phyloP scores from a whole-genome alignment of 2,113 vertebrate species.

The Shinisaurus crocodilurus region DNA sequence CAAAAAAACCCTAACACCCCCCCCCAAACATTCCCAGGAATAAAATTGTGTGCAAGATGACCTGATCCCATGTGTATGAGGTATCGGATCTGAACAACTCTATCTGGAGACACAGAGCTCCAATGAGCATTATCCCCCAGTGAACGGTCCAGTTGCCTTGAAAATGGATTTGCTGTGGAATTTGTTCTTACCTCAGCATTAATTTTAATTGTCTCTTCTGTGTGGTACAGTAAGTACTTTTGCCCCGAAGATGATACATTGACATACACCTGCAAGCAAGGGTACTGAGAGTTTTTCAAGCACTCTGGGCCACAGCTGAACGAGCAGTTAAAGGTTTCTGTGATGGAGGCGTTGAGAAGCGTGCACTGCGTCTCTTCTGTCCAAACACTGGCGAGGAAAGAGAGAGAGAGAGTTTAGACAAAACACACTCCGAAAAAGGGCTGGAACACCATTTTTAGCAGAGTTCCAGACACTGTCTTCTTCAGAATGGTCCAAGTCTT shows the following conservation, averaged over 20 bases:
- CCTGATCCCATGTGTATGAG: neutral
- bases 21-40: neutral
- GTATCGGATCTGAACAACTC: neutral
- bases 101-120: neutral
- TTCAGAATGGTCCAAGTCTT: no score
- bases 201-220: constrained; percentile 88
- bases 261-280: constrained; percentile 93
- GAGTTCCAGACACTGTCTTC: neutral
- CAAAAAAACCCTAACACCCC: neutral
- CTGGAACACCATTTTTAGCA: neutral
- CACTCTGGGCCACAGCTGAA: constrained; percentile 93
- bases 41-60: neutral
- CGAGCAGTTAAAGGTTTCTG: constrained; percentile 90
- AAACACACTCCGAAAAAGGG: neutral
- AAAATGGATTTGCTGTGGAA: constrained; percentile 19
- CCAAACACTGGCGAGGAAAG: constrained; percentile 83
- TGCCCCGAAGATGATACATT: constrained; percentile 89
- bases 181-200: constrained; percentile 87
- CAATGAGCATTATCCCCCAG: neutral
- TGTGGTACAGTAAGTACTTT: constrained; percentile 89
- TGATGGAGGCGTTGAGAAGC: constrained; percentile 87
- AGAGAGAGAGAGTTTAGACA: constrained; percentile 24
- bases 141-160: neutral
- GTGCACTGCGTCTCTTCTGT: constrained; percentile 89
- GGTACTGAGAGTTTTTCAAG: constrained; percentile 89